Base-by-base conservation (phyloP, 2,888 invertebrate genomes). In the Rutpela maculata region DNA sequence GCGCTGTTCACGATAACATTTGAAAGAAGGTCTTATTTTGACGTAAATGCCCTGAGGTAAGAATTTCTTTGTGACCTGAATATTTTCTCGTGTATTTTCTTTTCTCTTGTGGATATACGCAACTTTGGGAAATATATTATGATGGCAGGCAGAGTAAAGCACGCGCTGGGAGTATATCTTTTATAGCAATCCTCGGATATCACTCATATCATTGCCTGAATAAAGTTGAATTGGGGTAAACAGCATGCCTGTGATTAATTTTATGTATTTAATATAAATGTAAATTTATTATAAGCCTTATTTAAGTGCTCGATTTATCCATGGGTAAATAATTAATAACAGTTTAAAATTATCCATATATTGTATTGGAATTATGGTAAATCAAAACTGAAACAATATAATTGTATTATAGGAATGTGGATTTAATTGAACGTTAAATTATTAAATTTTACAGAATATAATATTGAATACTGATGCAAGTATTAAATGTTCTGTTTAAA, bases 31-130 rank as follows among this genome's bases (percentile, higher is more conserved):
- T 75, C 80, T 81, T 78, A 80, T 80, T 82, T 81, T 83, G 82
- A 83, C 82, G 82, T 83, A 81, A 82, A 80, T 78, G 83, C 82
- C 83, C 83, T 74, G 66, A 83, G 82, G 83, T 82, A 81, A 79
- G 81, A 83, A 82, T 83, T 79, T 81, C 77, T 79, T 73, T 82
- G 82, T 81, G 81, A 83, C 81, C 81, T 80, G 83, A 83, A 83
- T 83, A 83, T 82, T 78, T 81, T 65, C 68, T 62, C 71, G 55
- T 19, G 38, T 50, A 19, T 74, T 77, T 70, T 63, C 60, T 75
- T 71, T 56, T 66, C 75, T 81, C 78, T 71, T 65, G 77, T 75
- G 79, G 79, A 66, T 69, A 79, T 72, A 74, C 80, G 78, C 76
- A 74, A 73, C 74, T 78, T 69, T 68, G 75, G 62, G 67, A 67